Evolutionary conservation across 2,113 vertebrate genomes (phyloP), one percentile per base, ranked within the genome.

Genomic region (Rafetus swinhoei): DNA sequence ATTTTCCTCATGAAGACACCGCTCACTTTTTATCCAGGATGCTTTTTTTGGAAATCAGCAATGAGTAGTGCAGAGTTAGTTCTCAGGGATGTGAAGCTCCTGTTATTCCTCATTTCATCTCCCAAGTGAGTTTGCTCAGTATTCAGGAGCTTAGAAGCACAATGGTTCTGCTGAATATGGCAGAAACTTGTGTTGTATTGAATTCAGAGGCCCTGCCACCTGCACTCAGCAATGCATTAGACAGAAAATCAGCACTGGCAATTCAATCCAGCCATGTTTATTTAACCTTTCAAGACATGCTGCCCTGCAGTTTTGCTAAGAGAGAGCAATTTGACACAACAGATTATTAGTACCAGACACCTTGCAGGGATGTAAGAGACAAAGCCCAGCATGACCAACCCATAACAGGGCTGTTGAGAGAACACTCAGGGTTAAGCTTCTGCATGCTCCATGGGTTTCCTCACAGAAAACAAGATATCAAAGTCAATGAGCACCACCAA

Each of bases 201-300:
- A 60, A 90, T 90, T 93, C 86, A 94, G 86, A 97, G 91, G 90
- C 95, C 91, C 86, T 81, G 94, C 81, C 92, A 96, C 95, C 91
- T 96, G 88, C 91, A 82, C 88, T 95, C 81, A 54, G 91, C 91
- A 96, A 93, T 79, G 90, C 81, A 95, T 93, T 92, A 93, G 95
- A 92, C 82, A 93, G 81, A 93, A 90, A 88, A 96, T 79, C 86
- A 84, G 65, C 93, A 90, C 90, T 86, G 87, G 93, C 96, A 76
- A 86, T 86, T 90, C 85, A 93, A 85, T 85, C 81, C 93, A 87
- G 93, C 87, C 35, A 14, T 90, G 90, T 93, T 95, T 97, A 90
- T 89, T 88, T 84, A 94, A 84, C 93, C 88, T 91, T 93, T 83
- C 92, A 35, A 57, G 93, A 79, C 76, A 84, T 0, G 45, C 80